A percentile compares a stretch with the other conserved stretches of the same genome.
Conservation (phyloP, 2,888 invertebrate species). For the Tipula lateralis region DNA sequence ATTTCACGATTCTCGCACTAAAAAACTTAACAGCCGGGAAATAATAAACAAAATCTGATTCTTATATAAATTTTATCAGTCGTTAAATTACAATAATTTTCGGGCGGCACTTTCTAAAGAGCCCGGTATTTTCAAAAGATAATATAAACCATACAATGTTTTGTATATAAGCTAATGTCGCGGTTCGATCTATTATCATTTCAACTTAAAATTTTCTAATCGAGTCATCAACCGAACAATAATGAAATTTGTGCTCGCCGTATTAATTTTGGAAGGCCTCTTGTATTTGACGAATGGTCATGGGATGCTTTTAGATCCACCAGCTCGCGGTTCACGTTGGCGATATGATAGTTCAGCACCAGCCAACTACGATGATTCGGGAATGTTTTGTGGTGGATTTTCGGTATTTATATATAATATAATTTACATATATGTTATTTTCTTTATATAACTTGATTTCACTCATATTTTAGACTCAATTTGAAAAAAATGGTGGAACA, state of each 20-base stretch:
- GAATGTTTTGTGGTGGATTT: slow-evolving; percentile 54
- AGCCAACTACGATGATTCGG: slow-evolving; percentile 53
- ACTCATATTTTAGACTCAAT: slow-evolving; percentile 45
- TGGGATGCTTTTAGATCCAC: slow-evolving; percentile 54
- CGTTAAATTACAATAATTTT: background rate
- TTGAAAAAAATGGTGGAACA: slow-evolving; percentile 46
- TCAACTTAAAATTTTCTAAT: background rate
- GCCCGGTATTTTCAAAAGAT: background rate
- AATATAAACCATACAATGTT: background rate
- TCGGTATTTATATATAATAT: slow-evolving; percentile 38
- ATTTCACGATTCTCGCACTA: background rate
- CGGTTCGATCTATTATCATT: background rate
- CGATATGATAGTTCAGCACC: slow-evolving; percentile 50
- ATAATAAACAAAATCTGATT: background rate
- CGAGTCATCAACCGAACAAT: too few relatives aligned
- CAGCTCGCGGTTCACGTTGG: slow-evolving; percentile 54
- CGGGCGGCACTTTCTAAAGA: background rate
- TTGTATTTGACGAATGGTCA: slow-evolving; percentile 43
- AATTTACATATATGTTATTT: background rate
- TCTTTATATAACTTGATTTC: background rate
- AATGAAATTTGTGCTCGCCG: background rate
- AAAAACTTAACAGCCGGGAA: background rate
- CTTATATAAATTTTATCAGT: background rate
- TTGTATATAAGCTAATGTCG: background rate
- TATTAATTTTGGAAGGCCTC: background rate